A percentile compares a stretch with the other conserved stretches of the same genome.
Evolutionary conservation across 2,888 invertebrate species (phyloP).

Genomic region (Lasioglossum zephyrum): DNA sequence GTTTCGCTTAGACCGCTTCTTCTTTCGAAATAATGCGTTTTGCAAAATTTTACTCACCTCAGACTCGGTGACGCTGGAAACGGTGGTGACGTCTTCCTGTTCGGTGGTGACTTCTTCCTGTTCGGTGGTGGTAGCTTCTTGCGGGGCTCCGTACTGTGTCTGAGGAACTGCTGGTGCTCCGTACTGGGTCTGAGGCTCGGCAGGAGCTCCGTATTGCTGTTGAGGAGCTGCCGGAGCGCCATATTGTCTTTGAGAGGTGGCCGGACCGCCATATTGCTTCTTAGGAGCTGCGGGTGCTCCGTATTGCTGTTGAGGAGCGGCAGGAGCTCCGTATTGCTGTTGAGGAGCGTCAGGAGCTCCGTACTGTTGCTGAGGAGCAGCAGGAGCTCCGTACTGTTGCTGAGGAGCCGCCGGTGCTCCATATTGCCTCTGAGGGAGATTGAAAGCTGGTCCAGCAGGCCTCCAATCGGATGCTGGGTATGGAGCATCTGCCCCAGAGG

Average conservation of each 20-base stretch:
- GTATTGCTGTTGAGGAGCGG: slow-evolving; percentile 73
- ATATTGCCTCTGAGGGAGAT: slow-evolving; percentile 80
- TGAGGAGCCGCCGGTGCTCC: slow-evolving; percentile 64
- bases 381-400: slow-evolving; percentile 62
- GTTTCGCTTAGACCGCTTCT: neutral
- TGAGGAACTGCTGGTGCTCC: slow-evolving; percentile 65
- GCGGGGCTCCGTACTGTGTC: slow-evolving; percentile 71
- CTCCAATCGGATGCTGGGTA: slow-evolving; percentile 84
- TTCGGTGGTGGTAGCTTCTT: slow-evolving; percentile 80
- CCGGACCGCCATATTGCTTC: slow-evolving; percentile 60
- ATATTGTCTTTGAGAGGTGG: slow-evolving; percentile 65
- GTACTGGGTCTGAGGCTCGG: slow-evolving; percentile 65
- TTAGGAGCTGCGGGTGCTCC: slow-evolving; percentile 64
- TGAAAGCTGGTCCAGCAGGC: slow-evolving; percentile 84
- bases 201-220: slow-evolving; percentile 76
- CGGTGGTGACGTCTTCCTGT: slow-evolving; percentile 79
- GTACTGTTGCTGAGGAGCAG: slow-evolving; percentile 57
- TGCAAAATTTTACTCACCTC: slow-evolving; percentile 70
- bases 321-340: slow-evolving; percentile 76
- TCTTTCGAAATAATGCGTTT: neutral
- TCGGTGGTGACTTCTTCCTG: slow-evolving; percentile 80
- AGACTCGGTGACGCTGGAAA: slow-evolving; percentile 77
- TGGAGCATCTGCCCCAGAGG: slow-evolving; percentile 75
- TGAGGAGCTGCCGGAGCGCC: slow-evolving; percentile 67
- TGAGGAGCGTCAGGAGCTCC: slow-evolving; percentile 64